phyloP scores from a whole-genome alignment of 1,140 invertebrate genomes.

The Heliothis subflexa region DNA sequence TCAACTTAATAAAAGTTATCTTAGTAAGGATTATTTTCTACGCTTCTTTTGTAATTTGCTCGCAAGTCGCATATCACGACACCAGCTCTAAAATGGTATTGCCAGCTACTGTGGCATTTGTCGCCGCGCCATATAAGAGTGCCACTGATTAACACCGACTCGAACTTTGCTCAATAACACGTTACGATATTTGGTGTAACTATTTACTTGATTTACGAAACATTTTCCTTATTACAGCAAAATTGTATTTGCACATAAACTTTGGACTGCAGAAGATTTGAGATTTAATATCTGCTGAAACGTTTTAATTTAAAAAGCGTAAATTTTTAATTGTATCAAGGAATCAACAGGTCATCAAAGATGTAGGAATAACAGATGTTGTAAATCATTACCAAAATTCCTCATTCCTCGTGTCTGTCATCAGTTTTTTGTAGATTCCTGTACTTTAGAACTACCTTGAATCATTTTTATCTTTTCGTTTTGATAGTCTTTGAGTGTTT shows the following conservation, averaged over 20 bases:
- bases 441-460: background rate
- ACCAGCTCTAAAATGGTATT: conserved; percentile 11
- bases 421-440: too few relatives aligned
- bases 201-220: conserved; percentile 11
- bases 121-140: conserved; percentile 15
- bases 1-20: too few relatives aligned
- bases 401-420: too few relatives aligned
- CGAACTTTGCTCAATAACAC: conserved; percentile 36
- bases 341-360: too few relatives aligned
- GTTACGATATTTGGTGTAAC: conserved; percentile 32
- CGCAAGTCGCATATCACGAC: conserved; percentile 21
- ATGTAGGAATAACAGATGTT: too few relatives aligned
- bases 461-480: background rate
- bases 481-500: too few relatives aligned
- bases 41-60: conserved; percentile 11
- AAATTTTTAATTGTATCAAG: too few relatives aligned
- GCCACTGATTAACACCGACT: conserved; percentile 14
- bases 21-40: background rate
- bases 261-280: background rate
- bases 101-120: conserved; percentile 15
- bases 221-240: conserved; percentile 13
- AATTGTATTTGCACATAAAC: background rate
- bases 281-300: too few relatives aligned
- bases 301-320: too few relatives aligned
- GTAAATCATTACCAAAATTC: too few relatives aligned